A percentile compares a stretch with the other conserved stretches of the same genome.
Evolutionary conservation across 2,797 vertebrate species (phyloP).

Genomic region (Alcedo atthis): DNA sequence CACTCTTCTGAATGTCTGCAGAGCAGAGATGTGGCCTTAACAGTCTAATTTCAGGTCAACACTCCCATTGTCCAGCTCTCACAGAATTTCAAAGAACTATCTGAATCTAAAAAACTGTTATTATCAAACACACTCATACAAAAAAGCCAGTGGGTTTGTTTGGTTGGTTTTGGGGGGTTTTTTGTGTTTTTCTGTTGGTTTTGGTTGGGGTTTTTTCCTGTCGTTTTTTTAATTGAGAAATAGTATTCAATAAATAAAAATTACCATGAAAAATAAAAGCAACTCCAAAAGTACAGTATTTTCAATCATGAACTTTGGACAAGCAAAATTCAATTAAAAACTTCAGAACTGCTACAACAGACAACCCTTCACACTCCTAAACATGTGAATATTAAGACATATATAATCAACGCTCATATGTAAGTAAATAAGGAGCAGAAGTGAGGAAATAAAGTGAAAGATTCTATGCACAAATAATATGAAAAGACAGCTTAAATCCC

Average conservation of each 20-base stretch:
- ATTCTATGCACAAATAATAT: neutral
- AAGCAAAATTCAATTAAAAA: neutral
- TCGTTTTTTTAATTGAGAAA: neutral
- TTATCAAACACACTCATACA: neutral
- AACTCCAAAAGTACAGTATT: neutral
- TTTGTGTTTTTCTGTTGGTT: too few species aligned
- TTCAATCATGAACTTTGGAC: neutral
- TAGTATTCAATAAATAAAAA: neutral
- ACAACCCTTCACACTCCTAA: neutral
- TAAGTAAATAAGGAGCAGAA: neutral
- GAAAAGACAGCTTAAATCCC: neutral
- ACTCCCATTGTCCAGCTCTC: neutral
- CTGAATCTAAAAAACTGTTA: neutral
- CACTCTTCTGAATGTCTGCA: neutral
- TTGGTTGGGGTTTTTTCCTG: too few species aligned
- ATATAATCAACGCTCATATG: neutral
- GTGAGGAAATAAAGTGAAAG: neutral
- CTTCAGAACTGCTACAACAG: neutral
- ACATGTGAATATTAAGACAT: neutral
- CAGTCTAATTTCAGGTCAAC: neutral
- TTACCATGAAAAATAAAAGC: neutral
- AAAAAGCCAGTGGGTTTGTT: neutral
- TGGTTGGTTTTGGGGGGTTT: too few species aligned
- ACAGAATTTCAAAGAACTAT: neutral
- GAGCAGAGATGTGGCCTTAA: neutral